Base-by-base conservation (phyloP, 2,797 vertebrate species). In the Sebastes hopkinsi region DNA sequence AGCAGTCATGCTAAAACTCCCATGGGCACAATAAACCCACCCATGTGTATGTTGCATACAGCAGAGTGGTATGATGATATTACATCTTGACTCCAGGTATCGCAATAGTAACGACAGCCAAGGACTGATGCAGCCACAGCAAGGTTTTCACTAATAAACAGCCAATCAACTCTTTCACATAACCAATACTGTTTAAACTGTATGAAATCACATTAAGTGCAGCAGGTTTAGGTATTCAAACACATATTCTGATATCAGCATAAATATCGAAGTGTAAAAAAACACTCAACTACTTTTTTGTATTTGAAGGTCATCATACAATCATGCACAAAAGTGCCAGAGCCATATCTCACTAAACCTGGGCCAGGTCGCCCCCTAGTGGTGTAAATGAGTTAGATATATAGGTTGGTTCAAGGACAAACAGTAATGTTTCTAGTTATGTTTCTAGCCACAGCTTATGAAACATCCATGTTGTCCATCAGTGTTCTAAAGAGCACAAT, bases 301-400 rank as follows among this genome's bases (percentile, higher is more conserved):
- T 23, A 42, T 79, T 58, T 50, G 50, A 27, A 58, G 8, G 72
- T 20, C 13, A 69, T 27, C 1, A 61, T 22, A 8, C 8, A 64
- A 46, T 70, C 68, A 0, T 66, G 11, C 16, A 22, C 12, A 5
- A 3, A 2, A 3, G 25, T 73, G 6, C 8, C 18, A 73, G 34
- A 52, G 60, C 20, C 13, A 36, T 16, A 34, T 50, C 54, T 22
- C 2, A 54, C 22, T 69, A 71, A 80, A 58, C 14, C 50, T 72
- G 18, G 52, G 8, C 12, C 25, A 76, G 13, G 30, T 66, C 3
- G 67, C 88, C 91, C 84, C 72, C 90, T n/a, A 61, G 80, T 92
- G 92, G 84, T 58, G 6, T 7, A 64, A 29, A 64, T 29, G 1
- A 56, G 2, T 27, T 34, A 14, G 3, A 68, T 14, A 36, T 11